Evolutionary conservation across 2,113 vertebrate genomes (phyloP).

Genomic region (Psilopsiagon aurifrons): DNA sequence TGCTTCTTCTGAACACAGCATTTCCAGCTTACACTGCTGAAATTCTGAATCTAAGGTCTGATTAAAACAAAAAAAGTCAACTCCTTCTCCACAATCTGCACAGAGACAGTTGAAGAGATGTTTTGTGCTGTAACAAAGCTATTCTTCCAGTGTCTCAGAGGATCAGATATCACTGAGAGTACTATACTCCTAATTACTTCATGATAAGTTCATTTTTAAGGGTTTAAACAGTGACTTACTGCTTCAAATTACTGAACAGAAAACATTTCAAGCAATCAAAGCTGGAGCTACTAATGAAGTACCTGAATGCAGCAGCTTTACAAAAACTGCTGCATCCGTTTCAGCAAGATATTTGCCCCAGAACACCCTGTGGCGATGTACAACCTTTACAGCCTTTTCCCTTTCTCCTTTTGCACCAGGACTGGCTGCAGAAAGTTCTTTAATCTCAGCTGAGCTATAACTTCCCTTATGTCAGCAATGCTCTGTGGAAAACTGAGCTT

Average conservation of each 20-base stretch:
- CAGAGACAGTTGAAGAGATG: not conserved
- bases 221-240: slow-evolving; percentile 56
- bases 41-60: slow-evolving; percentile 24
- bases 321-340: not conserved
- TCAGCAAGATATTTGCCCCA: not conserved
- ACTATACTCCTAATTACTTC: slow-evolving; percentile 59
- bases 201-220: slow-evolving; percentile 50
- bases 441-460: not conserved
- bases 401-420: not conserved
- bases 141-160: slow-evolving; percentile 37
- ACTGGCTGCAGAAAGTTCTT: not conserved
- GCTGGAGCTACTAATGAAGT: not conserved
- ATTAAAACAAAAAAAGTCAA: slow-evolving; percentile 14
- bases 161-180: slow-evolving; percentile 10
- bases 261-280: slow-evolving; percentile 59
- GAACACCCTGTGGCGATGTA: not conserved
- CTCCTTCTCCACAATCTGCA: not conserved
- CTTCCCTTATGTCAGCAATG: accelerated
- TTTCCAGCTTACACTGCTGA: slow-evolving; percentile 18
- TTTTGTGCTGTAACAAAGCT: not conserved
- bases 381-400: not conserved
- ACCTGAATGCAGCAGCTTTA: not conserved
- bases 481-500: not conserved
- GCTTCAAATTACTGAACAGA: slow-evolving; percentile 46
- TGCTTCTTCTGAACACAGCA: not conserved